Evolutionary conservation across 2,797 vertebrate genomes (phyloP), one percentile per base, ranked within the genome.

Genomic region (Otolemur crassicaudatus): DNA sequence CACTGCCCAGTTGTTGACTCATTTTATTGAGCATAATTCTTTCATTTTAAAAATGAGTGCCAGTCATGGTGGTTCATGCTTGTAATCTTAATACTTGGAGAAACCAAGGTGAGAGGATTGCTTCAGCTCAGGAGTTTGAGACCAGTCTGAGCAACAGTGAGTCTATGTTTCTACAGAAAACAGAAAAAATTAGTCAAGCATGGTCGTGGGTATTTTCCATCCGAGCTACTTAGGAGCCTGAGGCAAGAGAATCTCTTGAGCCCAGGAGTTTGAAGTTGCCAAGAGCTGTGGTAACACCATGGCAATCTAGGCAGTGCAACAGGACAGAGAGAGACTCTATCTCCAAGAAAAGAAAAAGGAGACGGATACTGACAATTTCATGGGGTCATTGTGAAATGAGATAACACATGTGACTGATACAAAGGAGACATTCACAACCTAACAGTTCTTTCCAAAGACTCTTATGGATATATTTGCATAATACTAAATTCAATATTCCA

Each of bases 41-140:
- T 34, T 87, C 34, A 49, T 72, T 69, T 80, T 46, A 69, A 63
- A 94, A 91, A 89, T 65, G 61, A 69, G 31, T 31, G n/a, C 17
- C 17, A 3, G 7, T 7, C 31, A 4, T 4, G 1, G 65, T 69
- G 65, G 65, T 31, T 69, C 12, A 8, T 9, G 3, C 31, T 19
- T 17, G 17, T 69, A 69, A 69, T 34, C 31, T n/a, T n/a, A 69
- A 17, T 17, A 69, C n/a, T 69, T 16, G n/a, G 65, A n/a, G 31
- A 34, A 9, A 31, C 65, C 3, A 19, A 34, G 31, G 31, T 9
- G 1, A n/a, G 65, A 69, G 7, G 31, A 34, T n/a, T 69, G 31
- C 65, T 34, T 69, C 7, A 34, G 17, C 16, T 69, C 65, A 69
- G 65, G 31, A 34, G 7, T 69, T 69, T 69, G 65, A n/a, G 65